A percentile compares a stretch with the other conserved stretches of the same genome.
These are phyloP conservation scores for Tyto alba DNA, from an alignment of 2,113 vertebrate genomes.

Conservation along the genomic window DNA sequence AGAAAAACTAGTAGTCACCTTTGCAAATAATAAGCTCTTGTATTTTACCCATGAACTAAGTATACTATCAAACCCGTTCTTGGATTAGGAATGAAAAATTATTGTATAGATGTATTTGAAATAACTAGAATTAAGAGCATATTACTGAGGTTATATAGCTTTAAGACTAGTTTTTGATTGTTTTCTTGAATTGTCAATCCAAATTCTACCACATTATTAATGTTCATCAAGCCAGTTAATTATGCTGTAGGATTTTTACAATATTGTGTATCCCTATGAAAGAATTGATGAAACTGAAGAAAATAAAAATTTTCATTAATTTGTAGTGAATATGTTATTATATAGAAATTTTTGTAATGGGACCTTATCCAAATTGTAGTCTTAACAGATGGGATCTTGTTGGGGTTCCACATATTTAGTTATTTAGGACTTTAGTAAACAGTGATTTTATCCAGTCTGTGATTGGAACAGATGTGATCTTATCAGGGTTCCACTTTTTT, in stretches of 20 bases:
- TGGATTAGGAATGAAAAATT: neutral
- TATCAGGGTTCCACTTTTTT: slow-evolving; percentile 86
- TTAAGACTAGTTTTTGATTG: neutral
- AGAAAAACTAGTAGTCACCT: neutral
- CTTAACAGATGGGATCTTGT: slow-evolving; percentile 84
- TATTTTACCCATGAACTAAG: neutral
- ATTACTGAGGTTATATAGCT: neutral
- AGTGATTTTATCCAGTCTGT: slow-evolving; percentile 85
- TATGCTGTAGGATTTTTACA: neutral
- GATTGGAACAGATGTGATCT: slow-evolving; percentile 88
- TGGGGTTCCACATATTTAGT: slow-evolving; percentile 86
- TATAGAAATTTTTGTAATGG: slow-evolving; percentile 75
- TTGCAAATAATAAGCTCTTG: neutral
- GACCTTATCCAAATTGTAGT: slow-evolving; percentile 74
- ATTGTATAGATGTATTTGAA: neutral
- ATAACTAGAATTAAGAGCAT: neutral
- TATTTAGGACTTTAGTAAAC: slow-evolving; percentile 88
- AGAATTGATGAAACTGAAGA: slow-evolving; percentile 1
- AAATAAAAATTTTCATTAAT: slow-evolving; percentile 17
- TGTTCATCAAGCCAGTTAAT: slow-evolving; percentile 17
- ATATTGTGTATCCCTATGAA: neutral
- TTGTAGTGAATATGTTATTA: slow-evolving; percentile 62
- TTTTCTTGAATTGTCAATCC: neutral
- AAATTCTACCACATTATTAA: neutral
- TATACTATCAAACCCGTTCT: neutral